These are phyloP conservation scores for Drosophila aldrichi DNA, from an alignment of 2,888 invertebrate species.

Conservation along the genomic window DNA sequence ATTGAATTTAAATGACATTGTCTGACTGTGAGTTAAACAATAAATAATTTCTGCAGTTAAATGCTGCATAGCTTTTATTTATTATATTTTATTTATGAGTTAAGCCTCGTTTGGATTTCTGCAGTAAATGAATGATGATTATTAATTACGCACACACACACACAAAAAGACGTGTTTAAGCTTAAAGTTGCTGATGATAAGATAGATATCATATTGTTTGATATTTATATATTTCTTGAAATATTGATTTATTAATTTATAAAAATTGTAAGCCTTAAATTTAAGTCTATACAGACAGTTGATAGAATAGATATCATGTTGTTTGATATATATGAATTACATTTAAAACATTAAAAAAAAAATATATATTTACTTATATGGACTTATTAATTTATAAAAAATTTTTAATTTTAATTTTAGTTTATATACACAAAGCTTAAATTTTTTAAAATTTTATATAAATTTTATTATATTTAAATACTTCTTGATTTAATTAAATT, in stretches of 20 bases:
- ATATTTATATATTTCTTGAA: no score
- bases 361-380: no score
- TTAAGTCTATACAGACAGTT: no score
- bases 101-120: background rate
- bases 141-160: conserved; percentile 14
- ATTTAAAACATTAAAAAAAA: background rate
- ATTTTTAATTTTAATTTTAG: no score
- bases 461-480: no score
- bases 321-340: background rate
- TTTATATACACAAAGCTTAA: no score
- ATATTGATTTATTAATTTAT: no score
- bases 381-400: no score
- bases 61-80: background rate
- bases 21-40: conserved; percentile 6
- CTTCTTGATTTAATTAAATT: no score
- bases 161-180: background rate
- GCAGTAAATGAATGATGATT: conserved; percentile 6
- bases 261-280: no score
- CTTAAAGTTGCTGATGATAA: background rate
- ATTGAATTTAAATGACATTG: conserved; percentile 8
- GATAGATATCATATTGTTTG: background rate
- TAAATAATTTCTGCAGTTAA: conserved; percentile 13
- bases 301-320: background rate
- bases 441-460: no score
- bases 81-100: conserved; percentile 12